Evolutionary conservation across 2,113 vertebrate genomes (phyloP).

Genomic region (Ictalurus furcatus): DNA sequence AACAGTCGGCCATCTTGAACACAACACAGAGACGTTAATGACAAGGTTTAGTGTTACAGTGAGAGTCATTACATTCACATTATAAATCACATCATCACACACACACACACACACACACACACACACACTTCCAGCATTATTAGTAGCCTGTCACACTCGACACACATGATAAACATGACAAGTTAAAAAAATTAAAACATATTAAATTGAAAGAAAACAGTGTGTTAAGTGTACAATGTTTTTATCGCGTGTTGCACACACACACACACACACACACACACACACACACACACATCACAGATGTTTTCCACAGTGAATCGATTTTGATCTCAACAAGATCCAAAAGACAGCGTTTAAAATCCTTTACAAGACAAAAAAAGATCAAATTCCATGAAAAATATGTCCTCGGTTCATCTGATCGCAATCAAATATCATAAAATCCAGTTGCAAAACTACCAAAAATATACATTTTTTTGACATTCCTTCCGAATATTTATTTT

Average conservation of each 20-base stretch:
- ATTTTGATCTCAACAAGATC: constrained; percentile 40
- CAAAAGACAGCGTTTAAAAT: constrained; percentile 86
- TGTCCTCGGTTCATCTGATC: constrained; percentile 71
- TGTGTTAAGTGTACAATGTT: constrained; percentile 40
- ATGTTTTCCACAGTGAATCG: constrained; percentile 41
- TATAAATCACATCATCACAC: constrained; percentile 63
- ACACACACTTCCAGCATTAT: constrained; percentile 54
- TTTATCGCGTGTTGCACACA: constrained; percentile 9
- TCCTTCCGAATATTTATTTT: constrained; percentile 71
- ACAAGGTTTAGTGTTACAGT: constrained; percentile 56
- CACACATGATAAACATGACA: constrained; percentile 58
- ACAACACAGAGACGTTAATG: not conserved
- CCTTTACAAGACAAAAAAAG: constrained; percentile 87
- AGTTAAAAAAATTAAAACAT: constrained; percentile 60
- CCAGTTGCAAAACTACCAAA: constrained; percentile 83
- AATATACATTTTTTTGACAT: constrained; percentile 83
- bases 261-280: constrained; percentile 20
- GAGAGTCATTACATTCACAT: constrained; percentile 71
- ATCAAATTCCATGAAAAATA: constrained; percentile 73
- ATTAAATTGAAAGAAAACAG: constrained; percentile 32
- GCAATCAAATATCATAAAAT: constrained; percentile 71
- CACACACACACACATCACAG: constrained; percentile 43
- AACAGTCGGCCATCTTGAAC: constrained; percentile 9
- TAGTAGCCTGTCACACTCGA: constrained; percentile 52
- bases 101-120: constrained; percentile 42